phyloP scores from a whole-genome alignment of 2,797 vertebrate genomes.

The Simalia tracyae region DNA sequence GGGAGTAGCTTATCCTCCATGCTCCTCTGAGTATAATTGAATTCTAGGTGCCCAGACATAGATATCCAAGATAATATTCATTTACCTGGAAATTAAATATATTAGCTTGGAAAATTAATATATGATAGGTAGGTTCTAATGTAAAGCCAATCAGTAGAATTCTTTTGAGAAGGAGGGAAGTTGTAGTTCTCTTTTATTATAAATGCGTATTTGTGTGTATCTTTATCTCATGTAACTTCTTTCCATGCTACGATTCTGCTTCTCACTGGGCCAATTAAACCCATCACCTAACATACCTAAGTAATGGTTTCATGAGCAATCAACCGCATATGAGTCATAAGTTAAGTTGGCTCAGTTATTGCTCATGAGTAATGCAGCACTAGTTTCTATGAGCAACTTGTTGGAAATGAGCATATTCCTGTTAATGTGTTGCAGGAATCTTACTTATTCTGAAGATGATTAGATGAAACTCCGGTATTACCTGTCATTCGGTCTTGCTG shows the following conservation, averaged over 20 bases:
- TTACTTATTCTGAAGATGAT: neutral
- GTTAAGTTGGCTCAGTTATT: neutral
- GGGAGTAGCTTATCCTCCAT: neutral
- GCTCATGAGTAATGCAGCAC: neutral
- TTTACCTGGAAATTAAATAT: neutral
- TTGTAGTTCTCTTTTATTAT: neutral
- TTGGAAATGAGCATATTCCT: neutral
- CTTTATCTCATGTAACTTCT: neutral
- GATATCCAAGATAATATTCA: neutral
- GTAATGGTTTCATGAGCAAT: too few relatives aligned
- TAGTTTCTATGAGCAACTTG: neutral
- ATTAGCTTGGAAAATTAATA: neutral
- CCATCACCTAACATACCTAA: neutral
- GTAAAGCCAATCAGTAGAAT: neutral
- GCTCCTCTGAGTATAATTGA: neutral
- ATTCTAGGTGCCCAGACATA: neutral
- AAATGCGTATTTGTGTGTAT: neutral
- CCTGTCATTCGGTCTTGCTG: neutral
- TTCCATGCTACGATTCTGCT: neutral
- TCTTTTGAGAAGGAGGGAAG: neutral
- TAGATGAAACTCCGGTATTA: neutral
- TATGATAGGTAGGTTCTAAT: neutral
- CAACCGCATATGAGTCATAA: neutral
- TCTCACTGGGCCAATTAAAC: neutral
- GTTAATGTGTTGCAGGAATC: neutral